These are phyloP conservation scores for Elgonia sp. DNA, from an alignment of 2,888 invertebrate species.

Conservation along the genomic window DNA sequence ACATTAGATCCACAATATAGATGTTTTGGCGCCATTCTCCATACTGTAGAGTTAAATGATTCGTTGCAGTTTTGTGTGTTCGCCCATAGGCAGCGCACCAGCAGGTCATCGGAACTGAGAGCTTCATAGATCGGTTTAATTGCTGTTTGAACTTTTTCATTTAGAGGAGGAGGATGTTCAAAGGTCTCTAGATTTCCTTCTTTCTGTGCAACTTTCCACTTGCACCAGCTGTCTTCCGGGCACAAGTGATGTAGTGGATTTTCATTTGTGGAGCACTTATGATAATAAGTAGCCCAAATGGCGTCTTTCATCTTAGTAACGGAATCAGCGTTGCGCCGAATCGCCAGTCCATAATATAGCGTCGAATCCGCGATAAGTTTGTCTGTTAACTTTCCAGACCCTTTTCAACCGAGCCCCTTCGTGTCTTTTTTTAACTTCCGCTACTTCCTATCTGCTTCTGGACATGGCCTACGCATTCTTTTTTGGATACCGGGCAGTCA, in stretches of 20 bases:
- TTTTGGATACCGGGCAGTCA: constrained; percentile 26
- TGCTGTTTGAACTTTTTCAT: constrained; percentile 31
- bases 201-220: constrained; percentile 41
- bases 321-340: constrained; percentile 12
- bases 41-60: too few relatives aligned
- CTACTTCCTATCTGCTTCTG: constrained; percentile 35
- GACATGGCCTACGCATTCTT: constrained; percentile 35
- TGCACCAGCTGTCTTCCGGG: constrained; percentile 42
- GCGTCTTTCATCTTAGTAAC: constrained; percentile 29
- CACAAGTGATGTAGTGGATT: constrained; percentile 33
- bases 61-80: too few relatives aligned
- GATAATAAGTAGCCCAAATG: constrained; percentile 29
- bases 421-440: constrained; percentile 22
- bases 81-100: too few relatives aligned
- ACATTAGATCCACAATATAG: constrained; percentile 21
- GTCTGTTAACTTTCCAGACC: constrained; percentile 28
- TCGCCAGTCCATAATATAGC: constrained; percentile 26
- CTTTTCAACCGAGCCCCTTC: constrained; percentile 23
- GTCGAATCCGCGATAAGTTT: constrained; percentile 18
- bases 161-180: constrained; percentile 14
- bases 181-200: constrained; percentile 38
- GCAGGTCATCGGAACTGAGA: constrained; percentile 17
- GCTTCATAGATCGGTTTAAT: constrained; percentile 32
- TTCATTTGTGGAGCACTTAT: constrained; percentile 28
- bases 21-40: constrained; percentile 30